Conservation (phyloP, 2,113 vertebrate species). For the Burhinus oedicnemus region DNA sequence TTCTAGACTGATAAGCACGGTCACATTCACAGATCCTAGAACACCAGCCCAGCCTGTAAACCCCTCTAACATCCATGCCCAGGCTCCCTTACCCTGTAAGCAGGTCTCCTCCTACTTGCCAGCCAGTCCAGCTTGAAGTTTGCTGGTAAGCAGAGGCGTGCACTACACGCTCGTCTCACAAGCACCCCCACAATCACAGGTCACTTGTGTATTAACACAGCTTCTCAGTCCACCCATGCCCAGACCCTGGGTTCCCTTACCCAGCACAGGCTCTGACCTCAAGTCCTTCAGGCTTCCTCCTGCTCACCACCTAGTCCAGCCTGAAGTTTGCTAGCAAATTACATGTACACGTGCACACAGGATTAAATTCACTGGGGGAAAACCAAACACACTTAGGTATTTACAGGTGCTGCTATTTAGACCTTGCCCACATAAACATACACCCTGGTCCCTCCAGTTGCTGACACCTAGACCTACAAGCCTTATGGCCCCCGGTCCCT, state of each 20-base stretch:
- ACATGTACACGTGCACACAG: rapidly evolving
- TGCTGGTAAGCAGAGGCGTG: background rate
- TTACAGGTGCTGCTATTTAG: background rate
- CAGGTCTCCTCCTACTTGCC: background rate
- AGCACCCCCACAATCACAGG: background rate
- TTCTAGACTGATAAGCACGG: background rate
- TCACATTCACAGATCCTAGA: background rate
- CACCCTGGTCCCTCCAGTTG: background rate
- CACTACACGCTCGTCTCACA: background rate
- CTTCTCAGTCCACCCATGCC: background rate
- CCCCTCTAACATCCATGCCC: background rate
- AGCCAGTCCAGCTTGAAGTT: background rate
- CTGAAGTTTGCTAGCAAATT: background rate
- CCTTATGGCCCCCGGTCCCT: background rate
- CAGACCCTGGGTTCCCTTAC: background rate
- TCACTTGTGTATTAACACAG: background rate
- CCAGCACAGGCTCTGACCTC: background rate
- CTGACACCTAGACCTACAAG: background rate
- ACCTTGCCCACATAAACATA: background rate
- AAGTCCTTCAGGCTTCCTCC: background rate
- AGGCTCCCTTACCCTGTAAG: background rate
- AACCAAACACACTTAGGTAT: background rate
- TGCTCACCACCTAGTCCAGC: background rate
- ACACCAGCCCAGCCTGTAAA: background rate
- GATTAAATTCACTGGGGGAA: background rate